Evolutionary conservation across 2,797 vertebrate species (phyloP).

Genomic region (Allenopithecus nigroviridis): DNA sequence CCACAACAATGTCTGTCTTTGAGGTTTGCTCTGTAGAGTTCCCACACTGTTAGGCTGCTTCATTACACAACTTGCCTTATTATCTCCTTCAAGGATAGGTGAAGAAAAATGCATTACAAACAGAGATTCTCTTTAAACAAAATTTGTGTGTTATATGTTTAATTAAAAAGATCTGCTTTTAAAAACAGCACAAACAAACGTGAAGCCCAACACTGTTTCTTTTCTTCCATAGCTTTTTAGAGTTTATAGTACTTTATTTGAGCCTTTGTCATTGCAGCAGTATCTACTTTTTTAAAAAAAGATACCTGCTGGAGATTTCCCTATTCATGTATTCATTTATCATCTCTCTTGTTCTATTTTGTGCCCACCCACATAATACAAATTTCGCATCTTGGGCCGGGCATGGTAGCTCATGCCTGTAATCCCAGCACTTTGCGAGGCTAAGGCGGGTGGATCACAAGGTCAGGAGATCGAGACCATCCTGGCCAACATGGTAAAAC

Average conservation of each 20-base stretch:
- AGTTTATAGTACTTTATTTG: neutral
- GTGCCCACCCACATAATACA: neutral
- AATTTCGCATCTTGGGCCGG: neutral
- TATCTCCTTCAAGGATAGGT: slow-evolving; percentile 44
- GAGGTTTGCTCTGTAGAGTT: slow-evolving; percentile 58
- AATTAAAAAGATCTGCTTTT: slow-evolving; percentile 23
- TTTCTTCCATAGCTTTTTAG: neutral
- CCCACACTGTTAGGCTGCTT: slow-evolving; percentile 19
- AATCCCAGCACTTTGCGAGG: too few species aligned
- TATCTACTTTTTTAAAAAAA: neutral
- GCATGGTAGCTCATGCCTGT: too few species aligned
- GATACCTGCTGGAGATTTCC: neutral
- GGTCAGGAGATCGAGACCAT: too few species aligned
- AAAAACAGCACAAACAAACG: neutral
- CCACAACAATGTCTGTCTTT: slow-evolving; percentile 68
- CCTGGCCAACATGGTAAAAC: too few species aligned
- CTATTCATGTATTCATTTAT: neutral
- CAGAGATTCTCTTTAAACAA: slow-evolving; percentile 48
- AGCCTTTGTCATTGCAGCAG: neutral
- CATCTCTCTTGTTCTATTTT: neutral
- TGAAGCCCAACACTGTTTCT: neutral
- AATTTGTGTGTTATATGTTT: neutral
- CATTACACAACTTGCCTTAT: slow-evolving; percentile 5
- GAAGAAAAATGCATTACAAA: slow-evolving; percentile 35
- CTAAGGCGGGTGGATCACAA: too few species aligned